A percentile compares a stretch with the other conserved stretches of the same genome.
Evolutionary conservation across 1,140 invertebrate species (phyloP).

Genomic region (Zaprionus davidi): DNA sequence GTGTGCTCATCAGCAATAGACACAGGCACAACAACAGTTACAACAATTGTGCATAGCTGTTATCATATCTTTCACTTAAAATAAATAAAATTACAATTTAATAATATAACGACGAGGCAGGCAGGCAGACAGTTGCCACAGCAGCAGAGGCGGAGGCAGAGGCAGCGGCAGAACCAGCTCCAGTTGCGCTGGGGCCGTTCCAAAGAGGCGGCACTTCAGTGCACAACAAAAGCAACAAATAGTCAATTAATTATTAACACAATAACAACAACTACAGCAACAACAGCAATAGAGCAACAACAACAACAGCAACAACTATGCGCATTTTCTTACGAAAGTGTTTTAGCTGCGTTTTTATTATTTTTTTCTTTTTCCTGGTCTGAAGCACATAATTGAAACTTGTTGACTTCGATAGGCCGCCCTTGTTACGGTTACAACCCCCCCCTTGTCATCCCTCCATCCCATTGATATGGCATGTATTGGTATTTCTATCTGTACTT

Average conservation of each 20-base stretch:
- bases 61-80: conserved; percentile 82
- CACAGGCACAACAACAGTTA: conserved; percentile 7
- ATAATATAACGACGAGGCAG: conserved; percentile 65
- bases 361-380: conserved; percentile 35
- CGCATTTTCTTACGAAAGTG: conserved; percentile 76
- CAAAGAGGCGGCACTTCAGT: conserved; percentile 63
- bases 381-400: conserved; percentile 80
- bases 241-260: conserved; percentile 80
- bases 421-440: not conserved
- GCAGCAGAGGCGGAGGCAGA: not conserved
- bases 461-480: conserved; percentile 28
- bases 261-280: conserved; percentile 45
- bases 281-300: conserved; percentile 26
- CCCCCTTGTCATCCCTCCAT: not conserved
- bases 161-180: conserved; percentile 12
- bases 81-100: conserved; percentile 82
- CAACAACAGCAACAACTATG: conserved; percentile 36
- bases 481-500: conserved; percentile 1
- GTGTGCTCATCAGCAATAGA: conserved; percentile 33
- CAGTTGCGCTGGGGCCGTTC: too few relatives aligned
- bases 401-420: conserved; percentile 66
- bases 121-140: conserved; percentile 12
- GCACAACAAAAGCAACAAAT: conserved; percentile 74
- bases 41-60: conserved; percentile 42
- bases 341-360: conserved; percentile 54